Conservation (phyloP, 2,888 invertebrate species). For the Dicycla oo region DNA sequence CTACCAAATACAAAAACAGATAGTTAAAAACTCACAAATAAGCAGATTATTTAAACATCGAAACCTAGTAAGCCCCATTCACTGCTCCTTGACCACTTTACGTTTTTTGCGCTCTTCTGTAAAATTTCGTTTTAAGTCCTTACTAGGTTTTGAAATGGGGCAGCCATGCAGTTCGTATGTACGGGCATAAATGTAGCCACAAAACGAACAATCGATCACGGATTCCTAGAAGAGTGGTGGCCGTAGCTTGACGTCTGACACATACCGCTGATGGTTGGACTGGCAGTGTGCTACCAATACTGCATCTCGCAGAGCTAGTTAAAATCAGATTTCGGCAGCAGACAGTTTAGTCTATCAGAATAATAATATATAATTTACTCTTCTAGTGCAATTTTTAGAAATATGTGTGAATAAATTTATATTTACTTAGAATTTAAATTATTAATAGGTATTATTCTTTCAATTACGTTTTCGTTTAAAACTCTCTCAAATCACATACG, state of each 20-base stretch:
- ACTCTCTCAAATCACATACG: conserved; percentile 84
- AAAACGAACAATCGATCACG: not conserved
- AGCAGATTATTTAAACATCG: too few species aligned
- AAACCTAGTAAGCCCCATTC: too few species aligned
- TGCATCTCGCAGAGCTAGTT: not conserved
- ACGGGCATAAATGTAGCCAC: not conserved
- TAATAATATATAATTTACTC: conserved; percentile 68
- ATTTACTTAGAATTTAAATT: conserved; percentile 74
- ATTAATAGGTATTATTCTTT: conserved; percentile 71
- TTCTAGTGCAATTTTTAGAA: conserved; percentile 85
- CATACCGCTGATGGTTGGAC: not conserved
- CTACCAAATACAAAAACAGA: too few species aligned
- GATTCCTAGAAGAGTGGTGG: not conserved
- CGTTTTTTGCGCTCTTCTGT: too few species aligned
- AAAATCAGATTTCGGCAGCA: not conserved
- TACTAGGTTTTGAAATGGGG: not conserved
- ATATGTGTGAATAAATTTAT: conserved; percentile 81
- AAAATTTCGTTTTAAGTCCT: too few species aligned
- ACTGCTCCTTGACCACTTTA: too few species aligned
- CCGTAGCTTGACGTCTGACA: too few species aligned
- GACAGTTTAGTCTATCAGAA: conserved; percentile 39
- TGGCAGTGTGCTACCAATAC: not conserved
- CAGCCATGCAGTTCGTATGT: not conserved
- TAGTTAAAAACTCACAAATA: too few species aligned
- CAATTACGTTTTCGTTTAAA: conserved; percentile 79